Base-by-base conservation (phyloP, 1,140 invertebrate genomes). In the Rhyacophila brunnea region DNA sequence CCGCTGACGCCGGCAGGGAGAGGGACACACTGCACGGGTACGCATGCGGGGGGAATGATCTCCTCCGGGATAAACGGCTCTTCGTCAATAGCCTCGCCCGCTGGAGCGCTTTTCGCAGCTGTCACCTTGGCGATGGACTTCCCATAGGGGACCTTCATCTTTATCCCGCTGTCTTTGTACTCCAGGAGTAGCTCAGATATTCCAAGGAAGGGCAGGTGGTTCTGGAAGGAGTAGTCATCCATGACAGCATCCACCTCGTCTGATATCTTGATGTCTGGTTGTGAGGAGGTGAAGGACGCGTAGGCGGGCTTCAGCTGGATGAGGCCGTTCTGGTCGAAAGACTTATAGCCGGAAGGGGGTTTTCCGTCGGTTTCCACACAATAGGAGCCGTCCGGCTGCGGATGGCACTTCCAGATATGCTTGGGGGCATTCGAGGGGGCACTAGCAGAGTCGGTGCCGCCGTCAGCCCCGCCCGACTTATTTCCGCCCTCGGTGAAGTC, bases 21-120 rank as follows among this genome's bases (percentile, higher is more conserved):
- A 55, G 68, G 71, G 11, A 83, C 66, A 59, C 80, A 82, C 64
- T 83, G 80, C 32, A 81, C 72, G 1, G 80, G 78, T 17, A 71
- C 66, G 28, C 75, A 62, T 1, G 44, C 42, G 17, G 60, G 55
- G 11, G 56, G 59, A 6, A 73, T 66, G 1, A 71, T 66, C 5
- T 68, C 70, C 35, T 79, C 77, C 54, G 74, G 71, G 47, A 68
- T 70, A 10, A 68, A 66, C 5, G 70, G 69, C 62, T 75, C 74
- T 56, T 74, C 80, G 19, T 81, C 78, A 20, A 75, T 71, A 1
- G 71, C 71, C 46, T 77, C 74, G 48, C 73, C 75, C 52, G 71
- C 72, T 28, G 3, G 23, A 38, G 67, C 69, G 43, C 68, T 72
- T 34, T 64, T 75, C 5, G 69, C 69, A 13, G 66, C 42, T 7